A percentile compares a stretch with the other conserved stretches of the same genome.
phyloP scores from a whole-genome alignment of 2,888 invertebrate species.

The Apodemia hepburni region DNA sequence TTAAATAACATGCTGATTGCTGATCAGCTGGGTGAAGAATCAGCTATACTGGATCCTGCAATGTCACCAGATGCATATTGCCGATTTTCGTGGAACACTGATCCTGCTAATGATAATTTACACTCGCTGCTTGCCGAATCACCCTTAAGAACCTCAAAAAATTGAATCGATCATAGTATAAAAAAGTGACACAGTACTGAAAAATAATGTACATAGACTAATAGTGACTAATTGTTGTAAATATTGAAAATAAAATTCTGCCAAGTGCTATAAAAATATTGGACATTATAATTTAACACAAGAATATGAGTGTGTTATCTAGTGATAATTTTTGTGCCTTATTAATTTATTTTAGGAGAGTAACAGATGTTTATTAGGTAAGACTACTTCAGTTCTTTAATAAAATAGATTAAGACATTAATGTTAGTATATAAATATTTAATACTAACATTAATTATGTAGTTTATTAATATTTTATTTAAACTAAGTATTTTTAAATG shows the following conservation, averaged over 20 bases:
- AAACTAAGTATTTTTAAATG: too few relatives aligned
- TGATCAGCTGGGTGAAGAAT: conserved; percentile 56
- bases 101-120: conserved; percentile 69
- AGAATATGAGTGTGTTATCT: conserved; percentile 62
- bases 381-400: conserved; percentile 37
- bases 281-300: conserved; percentile 60
- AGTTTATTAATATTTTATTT: too few relatives aligned
- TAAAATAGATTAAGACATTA: not conserved
- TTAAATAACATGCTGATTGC: conserved; percentile 61
- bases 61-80: conserved; percentile 76
- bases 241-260: conserved; percentile 59
- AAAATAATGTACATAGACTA: conserved; percentile 43
- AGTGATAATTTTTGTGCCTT: conserved; percentile 79
- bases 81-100: conserved; percentile 74
- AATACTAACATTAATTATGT: too few relatives aligned
- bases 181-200: conserved; percentile 49
- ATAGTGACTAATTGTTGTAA: conserved; percentile 60
- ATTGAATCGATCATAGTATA: conserved; percentile 50
- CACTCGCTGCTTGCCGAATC: conserved; percentile 64
- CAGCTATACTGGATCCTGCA: conserved; percentile 65
- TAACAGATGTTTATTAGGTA: conserved; percentile 68
- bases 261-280: conserved; percentile 56
- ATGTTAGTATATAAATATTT: too few relatives aligned
- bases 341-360: conserved; percentile 78
- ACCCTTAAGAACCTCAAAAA: conserved; percentile 54